Base-by-base conservation (phyloP, 2,888 invertebrate species). In the Antheraea yamamai region DNA sequence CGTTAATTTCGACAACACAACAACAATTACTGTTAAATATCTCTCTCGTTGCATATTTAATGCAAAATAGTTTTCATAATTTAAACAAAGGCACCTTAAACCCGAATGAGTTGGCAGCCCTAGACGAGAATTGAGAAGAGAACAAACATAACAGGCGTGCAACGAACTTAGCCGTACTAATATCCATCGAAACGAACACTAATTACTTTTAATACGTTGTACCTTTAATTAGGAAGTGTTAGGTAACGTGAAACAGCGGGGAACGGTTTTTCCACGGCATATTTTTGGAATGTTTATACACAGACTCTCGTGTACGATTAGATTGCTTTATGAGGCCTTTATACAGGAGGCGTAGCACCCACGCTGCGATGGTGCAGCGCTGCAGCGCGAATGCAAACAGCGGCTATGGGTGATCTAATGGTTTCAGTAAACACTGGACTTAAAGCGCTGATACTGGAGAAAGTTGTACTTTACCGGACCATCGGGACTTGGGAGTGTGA, bases 221-320 rank as follows among this genome's bases (percentile, higher is more conserved):
- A 92, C 91, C 91, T 90, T 92, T 91, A 93, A 94, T 94, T 94
- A 94, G 93, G 83, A 91, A 92, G 93, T 92, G 94, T 92, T 89
- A 89, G 91, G 87, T 85, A 89, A 93, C 90, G 89, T 88, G 89
- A 88, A 92, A 88, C 93, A 91, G 92, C 85, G 89, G 88, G 88
- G 87, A 88, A 88, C 87, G 85, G 87, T 89, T 88, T 30, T 66
- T 88, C 89, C 84, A 87, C 87, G 88, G 87, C 82, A 86, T 86
- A 87, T 86, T 88, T 86, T 86, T 83, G 87, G 85, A 84, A 84
- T 89, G 90, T 91, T 92, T 90, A 90, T 87, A 66, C 64, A 84
- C 80, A 81, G 84, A 86, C 16, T 20, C 85, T 81, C 84, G 85
- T 84, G 83, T 85, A 87, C 88, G 89, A 90, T 90, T 88, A 88